These are phyloP conservation scores for Hystrix cristata DNA, from an alignment of 2,113 vertebrate genomes.

Conservation along the genomic window DNA sequence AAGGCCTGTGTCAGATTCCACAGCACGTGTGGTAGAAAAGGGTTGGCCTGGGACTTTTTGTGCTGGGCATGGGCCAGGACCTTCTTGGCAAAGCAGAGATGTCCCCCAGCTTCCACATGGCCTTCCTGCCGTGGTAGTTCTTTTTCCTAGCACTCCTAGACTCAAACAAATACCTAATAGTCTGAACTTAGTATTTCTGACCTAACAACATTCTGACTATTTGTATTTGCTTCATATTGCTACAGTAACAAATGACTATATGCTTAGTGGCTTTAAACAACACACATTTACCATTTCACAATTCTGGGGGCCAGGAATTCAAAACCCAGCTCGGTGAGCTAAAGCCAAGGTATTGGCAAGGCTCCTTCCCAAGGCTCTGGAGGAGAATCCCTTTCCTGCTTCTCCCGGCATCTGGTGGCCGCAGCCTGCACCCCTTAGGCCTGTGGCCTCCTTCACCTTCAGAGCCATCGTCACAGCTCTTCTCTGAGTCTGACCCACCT, in stretches of 20 bases:
- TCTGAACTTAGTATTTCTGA: not conserved
- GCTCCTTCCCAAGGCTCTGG: not conserved
- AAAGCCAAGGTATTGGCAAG: not conserved
- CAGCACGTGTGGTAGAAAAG: rapidly evolving
- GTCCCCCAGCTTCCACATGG: not conserved
- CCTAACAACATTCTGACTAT: not conserved
- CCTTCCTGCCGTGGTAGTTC: not conserved
- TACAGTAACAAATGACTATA: not conserved
- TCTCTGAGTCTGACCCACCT: not conserved
- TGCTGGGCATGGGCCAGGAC: not conserved
- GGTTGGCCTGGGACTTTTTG: not conserved
- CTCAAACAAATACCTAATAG: not conserved
- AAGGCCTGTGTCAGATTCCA: not conserved
- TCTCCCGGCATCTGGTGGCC: not conserved
- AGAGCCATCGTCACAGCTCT: not conserved
- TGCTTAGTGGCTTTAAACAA: not conserved
- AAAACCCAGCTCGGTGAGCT: not conserved
- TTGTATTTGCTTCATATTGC: not conserved
- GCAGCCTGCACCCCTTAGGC: not conserved
- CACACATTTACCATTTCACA: not conserved
- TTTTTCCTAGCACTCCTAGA: not conserved
- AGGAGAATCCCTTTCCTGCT: not conserved
- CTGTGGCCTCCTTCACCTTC: not conserved
- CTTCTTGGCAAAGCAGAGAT: not conserved
- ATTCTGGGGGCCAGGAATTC: not conserved